phyloP scores from a whole-genome alignment of 2,797 vertebrate genomes.

The Odontamblyopus lacepedii region DNA sequence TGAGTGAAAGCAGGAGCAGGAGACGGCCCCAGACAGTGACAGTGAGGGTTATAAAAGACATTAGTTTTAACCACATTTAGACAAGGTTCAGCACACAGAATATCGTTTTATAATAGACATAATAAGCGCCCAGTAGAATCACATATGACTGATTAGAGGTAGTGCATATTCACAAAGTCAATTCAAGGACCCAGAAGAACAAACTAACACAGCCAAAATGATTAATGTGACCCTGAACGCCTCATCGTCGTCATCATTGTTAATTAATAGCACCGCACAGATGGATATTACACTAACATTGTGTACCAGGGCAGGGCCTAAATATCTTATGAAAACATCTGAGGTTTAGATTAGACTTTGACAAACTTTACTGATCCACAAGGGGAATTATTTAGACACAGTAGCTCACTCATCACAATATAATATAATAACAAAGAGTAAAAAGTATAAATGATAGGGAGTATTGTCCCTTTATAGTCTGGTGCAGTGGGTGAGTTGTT shows the following conservation, averaged over 20 bases:
- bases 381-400: too few species aligned
- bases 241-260: not conserved
- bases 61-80: not conserved
- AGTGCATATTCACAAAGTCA: constrained; percentile 31
- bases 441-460: too few species aligned
- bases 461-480: too few species aligned
- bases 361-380: too few species aligned
- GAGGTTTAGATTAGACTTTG: not conserved
- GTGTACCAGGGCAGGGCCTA: not conserved
- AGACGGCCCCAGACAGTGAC: constrained; percentile 10
- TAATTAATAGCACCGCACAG: too few species aligned
- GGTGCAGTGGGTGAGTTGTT: too few species aligned
- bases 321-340: not conserved
- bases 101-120: constrained; percentile 7
- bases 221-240: not conserved
- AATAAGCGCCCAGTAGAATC: constrained; percentile 23
- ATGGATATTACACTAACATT: too few species aligned
- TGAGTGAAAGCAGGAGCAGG: constrained; percentile 14
- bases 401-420: too few species aligned
- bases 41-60: not conserved
- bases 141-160: constrained; percentile 33
- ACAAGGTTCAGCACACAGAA: constrained; percentile 14
- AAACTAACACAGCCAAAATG: not conserved
- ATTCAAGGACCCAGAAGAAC: constrained; percentile 7
- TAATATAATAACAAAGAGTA: too few species aligned